Conservation (phyloP, 2,113 vertebrate genomes). For the Gulo gulo region DNA sequence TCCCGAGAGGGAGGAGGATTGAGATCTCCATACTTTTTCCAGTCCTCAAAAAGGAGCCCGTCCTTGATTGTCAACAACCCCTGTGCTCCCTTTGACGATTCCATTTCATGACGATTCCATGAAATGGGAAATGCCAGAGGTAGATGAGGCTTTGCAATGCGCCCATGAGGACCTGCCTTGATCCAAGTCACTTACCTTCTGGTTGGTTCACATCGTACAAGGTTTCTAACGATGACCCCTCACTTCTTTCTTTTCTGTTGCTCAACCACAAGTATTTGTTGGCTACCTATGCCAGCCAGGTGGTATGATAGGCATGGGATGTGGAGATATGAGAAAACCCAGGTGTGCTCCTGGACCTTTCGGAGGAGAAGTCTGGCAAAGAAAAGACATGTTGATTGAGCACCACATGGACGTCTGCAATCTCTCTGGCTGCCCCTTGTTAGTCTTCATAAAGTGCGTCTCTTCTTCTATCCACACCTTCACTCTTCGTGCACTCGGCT, state of each 20-base stretch:
- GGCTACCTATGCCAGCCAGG: no score
- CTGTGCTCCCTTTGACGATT: rapidly evolving
- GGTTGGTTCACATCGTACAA: rapidly evolving
- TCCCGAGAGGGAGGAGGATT: rapidly evolving
- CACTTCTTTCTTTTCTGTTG: no score
- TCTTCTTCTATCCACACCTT: background rate
- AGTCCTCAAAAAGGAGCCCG: background rate
- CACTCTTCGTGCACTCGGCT: rapidly evolving
- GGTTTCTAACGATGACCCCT: rapidly evolving
- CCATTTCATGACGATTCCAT: rapidly evolving
- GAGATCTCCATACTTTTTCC: rapidly evolving
- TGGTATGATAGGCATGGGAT: rapidly evolving
- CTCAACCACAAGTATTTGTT: background rate
- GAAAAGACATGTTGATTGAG: no score
- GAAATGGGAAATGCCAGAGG: no score
- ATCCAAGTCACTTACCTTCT: background rate
- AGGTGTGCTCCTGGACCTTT: rapidly evolving
- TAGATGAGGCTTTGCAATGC: rapidly evolving
- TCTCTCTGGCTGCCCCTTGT: background rate
- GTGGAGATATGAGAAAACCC: no score
- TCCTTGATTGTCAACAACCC: rapidly evolving
- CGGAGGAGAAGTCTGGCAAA: background rate
- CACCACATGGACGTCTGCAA: rapidly evolving
- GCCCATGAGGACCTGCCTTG: rapidly evolving
- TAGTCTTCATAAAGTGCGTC: background rate